Conservation (phyloP, 2,888 invertebrate genomes). For the Dromius quadrimaculatus region DNA sequence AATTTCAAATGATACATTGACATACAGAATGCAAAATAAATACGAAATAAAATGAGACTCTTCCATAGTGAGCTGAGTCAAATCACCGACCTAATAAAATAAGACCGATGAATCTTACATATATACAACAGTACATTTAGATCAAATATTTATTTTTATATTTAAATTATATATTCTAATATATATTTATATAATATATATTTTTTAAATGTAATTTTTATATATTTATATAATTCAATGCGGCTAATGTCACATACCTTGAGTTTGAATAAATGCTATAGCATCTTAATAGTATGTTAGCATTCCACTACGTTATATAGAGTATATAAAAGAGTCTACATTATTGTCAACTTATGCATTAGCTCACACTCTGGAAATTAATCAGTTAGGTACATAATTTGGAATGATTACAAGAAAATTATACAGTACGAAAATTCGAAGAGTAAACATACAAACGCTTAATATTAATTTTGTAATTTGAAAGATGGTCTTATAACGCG, state of each 20-base stretch:
- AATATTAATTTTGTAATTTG: conserved; percentile 18
- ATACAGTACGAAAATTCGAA: conserved; percentile 35
- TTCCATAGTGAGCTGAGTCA: conserved; percentile 37
- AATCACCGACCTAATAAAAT: conserved; percentile 23
- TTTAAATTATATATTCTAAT: conserved; percentile 58
- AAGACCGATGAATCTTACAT: conserved; percentile 41
- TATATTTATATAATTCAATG: conserved; percentile 61
- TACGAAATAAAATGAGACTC: conserved; percentile 42
- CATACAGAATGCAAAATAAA: conserved; percentile 47
- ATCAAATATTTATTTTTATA: conserved; percentile 53
- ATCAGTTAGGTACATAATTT: conserved; percentile 67
- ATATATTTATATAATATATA: conserved; percentile 64
- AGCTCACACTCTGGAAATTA: conserved; percentile 65
- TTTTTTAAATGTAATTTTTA: conserved; percentile 63
- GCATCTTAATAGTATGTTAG: conserved; percentile 51
- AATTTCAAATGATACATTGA: conserved; percentile 30
- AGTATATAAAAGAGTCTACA: conserved; percentile 67
- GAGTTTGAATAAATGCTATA: conserved; percentile 65
- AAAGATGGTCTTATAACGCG: conserved; percentile 20
- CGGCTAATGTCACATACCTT: conserved; percentile 61
- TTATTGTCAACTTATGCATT: conserved; percentile 66
- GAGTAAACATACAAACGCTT: conserved; percentile 27
- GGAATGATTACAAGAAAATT: conserved; percentile 63
- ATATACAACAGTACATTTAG: conserved; percentile 55
- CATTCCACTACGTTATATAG: conserved; percentile 59